Conservation (phyloP, 2,797 vertebrate species). For the Bradypodion ventrale region DNA sequence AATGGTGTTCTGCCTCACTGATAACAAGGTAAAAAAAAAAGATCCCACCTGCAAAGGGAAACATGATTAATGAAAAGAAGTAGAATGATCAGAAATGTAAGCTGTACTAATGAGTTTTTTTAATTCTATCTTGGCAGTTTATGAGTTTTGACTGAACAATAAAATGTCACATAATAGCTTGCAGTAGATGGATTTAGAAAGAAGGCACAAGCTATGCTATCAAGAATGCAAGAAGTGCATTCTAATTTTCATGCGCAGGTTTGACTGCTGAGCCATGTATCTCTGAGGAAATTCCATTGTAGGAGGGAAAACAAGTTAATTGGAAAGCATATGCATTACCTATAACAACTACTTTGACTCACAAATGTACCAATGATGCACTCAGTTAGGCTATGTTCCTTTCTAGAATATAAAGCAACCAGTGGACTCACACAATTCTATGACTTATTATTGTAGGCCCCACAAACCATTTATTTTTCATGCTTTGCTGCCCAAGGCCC, state of each 20-base stretch:
- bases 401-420: not conserved
- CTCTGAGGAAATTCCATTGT: too few relatives aligned
- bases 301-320: too few relatives aligned
- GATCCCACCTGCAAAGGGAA: conserved; percentile 26
- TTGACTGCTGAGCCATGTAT: too few relatives aligned
- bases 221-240: not conserved
- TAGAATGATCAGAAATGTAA: conserved; percentile 1
- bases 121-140: not conserved
- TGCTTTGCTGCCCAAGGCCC: not conserved
- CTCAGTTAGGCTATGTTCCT: not conserved
- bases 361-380: too few relatives aligned
- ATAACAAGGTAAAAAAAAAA: conserved; percentile 17
- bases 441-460: too few relatives aligned
- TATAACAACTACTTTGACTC: not conserved
- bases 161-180: not conserved
- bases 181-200: conserved; percentile 5
- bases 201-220: not conserved
- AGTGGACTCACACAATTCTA: not conserved
- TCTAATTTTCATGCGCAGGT: not conserved
- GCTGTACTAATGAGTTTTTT: conserved; percentile 19
- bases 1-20: conserved; percentile 24
- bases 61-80: conserved; percentile 24
- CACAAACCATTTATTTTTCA: not conserved
- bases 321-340: too few relatives aligned
- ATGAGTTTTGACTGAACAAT: not conserved